phyloP scores from a whole-genome alignment of 1,140 invertebrate species.

The Drosophila kohkoa region DNA sequence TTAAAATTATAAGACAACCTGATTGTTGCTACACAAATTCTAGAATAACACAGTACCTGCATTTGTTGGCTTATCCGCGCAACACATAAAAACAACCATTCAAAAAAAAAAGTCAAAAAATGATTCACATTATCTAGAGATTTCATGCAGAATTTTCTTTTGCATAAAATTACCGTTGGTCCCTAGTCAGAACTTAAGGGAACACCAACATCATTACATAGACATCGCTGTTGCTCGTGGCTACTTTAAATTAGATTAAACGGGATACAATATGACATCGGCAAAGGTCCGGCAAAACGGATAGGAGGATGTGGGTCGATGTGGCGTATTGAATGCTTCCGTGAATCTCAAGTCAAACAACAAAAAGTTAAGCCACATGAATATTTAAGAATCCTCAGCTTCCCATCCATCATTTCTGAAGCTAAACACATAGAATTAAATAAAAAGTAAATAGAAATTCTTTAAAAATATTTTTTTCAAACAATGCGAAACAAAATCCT shows the following conservation, averaged over 20 bases:
- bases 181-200: constrained; percentile 36
- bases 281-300: constrained; percentile 43
- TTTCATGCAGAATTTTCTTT: constrained; percentile 64
- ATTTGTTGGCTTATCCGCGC: not conserved
- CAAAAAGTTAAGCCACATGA: constrained; percentile 75
- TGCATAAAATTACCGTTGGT: constrained; percentile 80
- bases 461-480: constrained; percentile 61
- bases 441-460: constrained; percentile 63
- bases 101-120: constrained; percentile 37
- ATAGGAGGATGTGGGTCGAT: not conserved
- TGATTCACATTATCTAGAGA: constrained; percentile 61
- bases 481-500: constrained; percentile 60
- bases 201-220: constrained; percentile 53
- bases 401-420: not conserved
- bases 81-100: constrained; percentile 18
- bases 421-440: constrained; percentile 34
- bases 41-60: no score
- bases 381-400: constrained; percentile 58
- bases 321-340: not conserved
- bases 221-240: constrained; percentile 79
- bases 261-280: constrained; percentile 56
- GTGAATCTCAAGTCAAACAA: constrained; percentile 70
- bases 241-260: constrained; percentile 76
- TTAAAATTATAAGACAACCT: no score
- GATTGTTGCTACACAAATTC: no score